Conservation (phyloP, 2,888 invertebrate genomes). For the Diaperis boleti region DNA sequence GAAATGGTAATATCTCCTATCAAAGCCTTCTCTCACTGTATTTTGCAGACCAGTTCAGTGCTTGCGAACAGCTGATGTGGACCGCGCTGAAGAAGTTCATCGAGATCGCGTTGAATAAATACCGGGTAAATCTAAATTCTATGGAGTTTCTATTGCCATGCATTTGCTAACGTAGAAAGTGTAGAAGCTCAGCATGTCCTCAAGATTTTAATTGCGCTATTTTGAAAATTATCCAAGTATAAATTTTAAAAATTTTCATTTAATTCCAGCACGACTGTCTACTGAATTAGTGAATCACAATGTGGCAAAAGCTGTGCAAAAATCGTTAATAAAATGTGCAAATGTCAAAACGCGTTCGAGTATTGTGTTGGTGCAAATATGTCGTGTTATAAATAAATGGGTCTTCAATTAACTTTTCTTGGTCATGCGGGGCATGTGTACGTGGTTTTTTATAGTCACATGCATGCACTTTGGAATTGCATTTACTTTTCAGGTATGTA, state of each 20-base stretch:
- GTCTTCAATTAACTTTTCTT: constrained; percentile 44
- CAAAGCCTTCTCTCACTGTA: constrained; percentile 55
- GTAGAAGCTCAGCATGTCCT: not conserved
- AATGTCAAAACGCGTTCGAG: constrained; percentile 6
- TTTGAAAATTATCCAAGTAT: constrained; percentile 4
- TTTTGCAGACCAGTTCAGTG: constrained; percentile 57
- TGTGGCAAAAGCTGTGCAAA: constrained; percentile 3
- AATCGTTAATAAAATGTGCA: constrained; percentile 15
- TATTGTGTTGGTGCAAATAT: constrained; percentile 18
- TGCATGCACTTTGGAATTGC: constrained; percentile 46
- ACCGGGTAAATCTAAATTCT: constrained; percentile 9
- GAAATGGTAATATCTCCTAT: constrained; percentile 61
- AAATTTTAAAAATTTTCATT: no score
- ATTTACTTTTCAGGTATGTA: constrained; percentile 38
- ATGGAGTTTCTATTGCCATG: not conserved
- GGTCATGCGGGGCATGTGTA: constrained; percentile 52
- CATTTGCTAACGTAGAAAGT: not conserved
- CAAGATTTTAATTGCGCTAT: constrained; percentile 11
- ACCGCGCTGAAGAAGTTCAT: constrained; percentile 52
- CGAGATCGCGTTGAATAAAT: constrained; percentile 32
- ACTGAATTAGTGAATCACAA: no score
- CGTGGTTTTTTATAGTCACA: constrained; percentile 47
- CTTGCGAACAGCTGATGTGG: constrained; percentile 51
- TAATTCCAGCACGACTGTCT: no score
- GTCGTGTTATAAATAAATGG: constrained; percentile 46